These are phyloP conservation scores for Calyptomena viridis DNA, from an alignment of 2,113 vertebrate species.

Conservation along the genomic window DNA sequence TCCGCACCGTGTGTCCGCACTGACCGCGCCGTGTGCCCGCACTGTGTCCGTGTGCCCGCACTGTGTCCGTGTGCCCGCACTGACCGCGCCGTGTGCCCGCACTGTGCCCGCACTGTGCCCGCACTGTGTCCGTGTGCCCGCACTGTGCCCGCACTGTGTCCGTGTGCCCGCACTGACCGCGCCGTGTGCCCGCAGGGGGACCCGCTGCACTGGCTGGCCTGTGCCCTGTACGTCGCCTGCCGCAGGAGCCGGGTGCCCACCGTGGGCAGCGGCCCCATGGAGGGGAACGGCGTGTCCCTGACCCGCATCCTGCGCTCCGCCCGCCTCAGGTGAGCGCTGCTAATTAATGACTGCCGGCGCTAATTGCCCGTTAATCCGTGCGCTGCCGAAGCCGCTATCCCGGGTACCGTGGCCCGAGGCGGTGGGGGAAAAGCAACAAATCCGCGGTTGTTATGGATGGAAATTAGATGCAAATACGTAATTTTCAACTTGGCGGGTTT, in stretches of 20 bases:
- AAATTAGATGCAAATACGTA: not conserved
- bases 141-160: too few species aligned
- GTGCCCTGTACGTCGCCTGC: constrained; percentile 91
- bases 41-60: too few species aligned
- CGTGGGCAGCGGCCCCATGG: constrained; percentile 90
- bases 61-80: too few species aligned
- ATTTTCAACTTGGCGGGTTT: not conserved
- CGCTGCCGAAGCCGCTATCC: fast-evolving
- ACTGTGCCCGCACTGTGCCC: too few species aligned
- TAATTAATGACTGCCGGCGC: not conserved
- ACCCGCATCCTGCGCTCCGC: constrained; percentile 93
- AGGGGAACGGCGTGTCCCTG: constrained; percentile 96
- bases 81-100: too few species aligned
- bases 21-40: too few species aligned
- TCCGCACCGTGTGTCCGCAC: too few species aligned
- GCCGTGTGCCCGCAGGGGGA: constrained; percentile 81
- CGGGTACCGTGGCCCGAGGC: fast-evolving
- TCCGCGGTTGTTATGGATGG: not conserved
- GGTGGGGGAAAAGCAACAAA: fast-evolving
- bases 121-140: too few species aligned
- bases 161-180: too few species aligned
- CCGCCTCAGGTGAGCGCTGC: constrained; percentile 84
- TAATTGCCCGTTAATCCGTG: not conserved
- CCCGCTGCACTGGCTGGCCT: constrained; percentile 92
- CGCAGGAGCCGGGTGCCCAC: constrained; percentile 90